Evolutionary conservation across 2,113 vertebrate genomes (phyloP).

Genomic region (Himantopus leucocephalus): DNA sequence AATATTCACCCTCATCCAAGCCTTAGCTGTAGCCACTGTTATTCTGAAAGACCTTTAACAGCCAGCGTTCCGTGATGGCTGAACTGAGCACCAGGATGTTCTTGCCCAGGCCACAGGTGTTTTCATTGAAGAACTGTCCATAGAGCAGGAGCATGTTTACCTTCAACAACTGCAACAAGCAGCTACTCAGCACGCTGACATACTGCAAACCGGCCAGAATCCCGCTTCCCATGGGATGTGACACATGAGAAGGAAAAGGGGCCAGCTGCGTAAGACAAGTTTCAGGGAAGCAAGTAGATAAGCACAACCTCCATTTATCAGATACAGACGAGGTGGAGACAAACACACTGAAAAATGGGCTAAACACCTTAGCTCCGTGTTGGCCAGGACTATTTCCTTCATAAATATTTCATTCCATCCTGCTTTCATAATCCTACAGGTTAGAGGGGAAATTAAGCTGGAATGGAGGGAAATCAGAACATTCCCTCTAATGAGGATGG

Average conservation of each 20-base stretch:
- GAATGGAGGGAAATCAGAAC: neutral
- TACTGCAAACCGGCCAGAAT: neutral
- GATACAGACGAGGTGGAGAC: neutral
- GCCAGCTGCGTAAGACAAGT: accelerated
- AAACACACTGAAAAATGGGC: neutral
- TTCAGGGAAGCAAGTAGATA: neutral
- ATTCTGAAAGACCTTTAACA: neutral
- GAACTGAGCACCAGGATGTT: neutral
- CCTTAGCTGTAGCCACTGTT: neutral
- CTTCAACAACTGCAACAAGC: neutral
- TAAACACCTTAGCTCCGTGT: neutral
- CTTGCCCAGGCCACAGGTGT: neutral
- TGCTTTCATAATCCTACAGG: neutral
- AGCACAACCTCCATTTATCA: neutral
- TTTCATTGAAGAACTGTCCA: neutral
- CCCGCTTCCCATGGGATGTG: neutral
- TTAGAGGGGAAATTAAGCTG: neutral
- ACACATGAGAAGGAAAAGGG: neutral
- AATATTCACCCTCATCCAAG: neutral
- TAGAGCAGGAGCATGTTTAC: neutral
- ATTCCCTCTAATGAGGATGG: neutral
- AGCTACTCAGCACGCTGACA: neutral
- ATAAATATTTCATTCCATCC: neutral
- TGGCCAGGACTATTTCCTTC: neutral
- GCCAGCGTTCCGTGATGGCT: accelerated